Percentiles rank a stretch among this genome's conserved stretches.
Evolutionary conservation across 2,113 vertebrate genomes (phyloP).

Genomic region (Barnardius zonarius): DNA sequence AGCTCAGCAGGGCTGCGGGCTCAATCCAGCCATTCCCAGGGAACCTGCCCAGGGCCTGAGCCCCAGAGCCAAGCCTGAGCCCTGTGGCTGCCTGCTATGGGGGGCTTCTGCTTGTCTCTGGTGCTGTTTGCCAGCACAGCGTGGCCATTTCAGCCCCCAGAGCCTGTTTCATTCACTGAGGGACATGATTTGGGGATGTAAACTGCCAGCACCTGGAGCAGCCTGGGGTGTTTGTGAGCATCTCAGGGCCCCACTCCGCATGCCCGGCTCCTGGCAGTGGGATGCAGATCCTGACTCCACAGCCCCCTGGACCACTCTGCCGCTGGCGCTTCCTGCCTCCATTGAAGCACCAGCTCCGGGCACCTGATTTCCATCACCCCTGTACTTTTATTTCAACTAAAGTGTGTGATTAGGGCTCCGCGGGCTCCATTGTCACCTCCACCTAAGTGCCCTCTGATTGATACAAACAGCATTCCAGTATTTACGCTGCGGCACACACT

Average conservation of each 20-base stretch:
- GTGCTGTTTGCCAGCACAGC: neutral
- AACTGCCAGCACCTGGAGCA: neutral
- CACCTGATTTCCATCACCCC: neutral
- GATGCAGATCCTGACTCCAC: neutral
- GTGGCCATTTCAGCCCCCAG: rapidly evolving
- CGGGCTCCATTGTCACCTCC: conserved; percentile 12
- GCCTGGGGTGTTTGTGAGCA: neutral
- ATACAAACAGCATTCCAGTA: neutral
- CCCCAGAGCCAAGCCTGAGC: neutral
- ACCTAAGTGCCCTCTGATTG: conserved; percentile 39
- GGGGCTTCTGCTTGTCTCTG: neutral
- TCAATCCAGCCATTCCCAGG: neutral
- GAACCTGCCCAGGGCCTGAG: neutral
- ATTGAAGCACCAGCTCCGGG: neutral
- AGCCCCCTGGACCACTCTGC: neutral
- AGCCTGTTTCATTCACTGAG: neutral
- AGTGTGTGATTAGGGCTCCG: conserved; percentile 9
- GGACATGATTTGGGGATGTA: neutral
- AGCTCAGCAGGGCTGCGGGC: neutral
- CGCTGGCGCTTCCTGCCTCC: rapidly evolving
- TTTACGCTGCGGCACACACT: neutral
- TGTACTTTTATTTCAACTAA: neutral
- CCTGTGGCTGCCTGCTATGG: neutral
- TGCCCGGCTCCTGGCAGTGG: neutral
- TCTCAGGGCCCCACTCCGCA: neutral